Evolutionary conservation across 2,113 vertebrate species (phyloP).

Genomic region (Percina caprodes): DNA sequence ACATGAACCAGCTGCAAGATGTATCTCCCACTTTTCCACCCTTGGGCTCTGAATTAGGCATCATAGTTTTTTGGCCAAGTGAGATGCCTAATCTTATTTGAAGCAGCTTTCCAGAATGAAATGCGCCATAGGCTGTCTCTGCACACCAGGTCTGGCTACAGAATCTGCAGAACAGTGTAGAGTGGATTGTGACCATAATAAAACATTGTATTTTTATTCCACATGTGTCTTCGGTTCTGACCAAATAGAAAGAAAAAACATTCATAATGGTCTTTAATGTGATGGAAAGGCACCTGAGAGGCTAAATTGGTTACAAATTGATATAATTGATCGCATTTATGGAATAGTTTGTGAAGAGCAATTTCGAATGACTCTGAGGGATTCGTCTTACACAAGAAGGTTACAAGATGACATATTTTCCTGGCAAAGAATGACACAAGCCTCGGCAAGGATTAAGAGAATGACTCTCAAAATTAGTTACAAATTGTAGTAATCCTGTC

Average conservation of each 20-base stretch:
- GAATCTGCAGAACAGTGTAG: conserved; percentile 42
- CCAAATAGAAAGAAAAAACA: background rate
- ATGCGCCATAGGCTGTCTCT: conserved; percentile 20
- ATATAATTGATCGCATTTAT: background rate
- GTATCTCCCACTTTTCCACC: conserved; percentile 10
- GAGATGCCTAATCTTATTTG: conserved; percentile 44
- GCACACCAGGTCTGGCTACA: conserved; percentile 3
- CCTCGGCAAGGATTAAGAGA: background rate
- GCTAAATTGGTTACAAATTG: background rate
- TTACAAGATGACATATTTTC: conserved; percentile 10
- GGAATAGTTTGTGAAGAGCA: conserved; percentile 9
- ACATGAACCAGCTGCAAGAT: conserved; percentile 13
- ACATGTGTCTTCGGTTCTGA: background rate
- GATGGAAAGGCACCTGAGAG: background rate
- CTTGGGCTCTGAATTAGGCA: conserved; percentile 14
- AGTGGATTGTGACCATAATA: background rate
- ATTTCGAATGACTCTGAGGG: conserved; percentile 10
- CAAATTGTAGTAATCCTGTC: background rate
- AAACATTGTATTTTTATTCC: background rate
- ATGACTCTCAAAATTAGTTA: background rate
- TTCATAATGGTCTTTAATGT: background rate
- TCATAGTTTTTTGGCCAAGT: conserved; percentile 28
- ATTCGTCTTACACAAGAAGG: background rate
- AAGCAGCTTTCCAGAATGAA: conserved; percentile 19
- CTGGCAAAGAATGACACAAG: background rate